Evolutionary conservation across 2,797 vertebrate genomes (phyloP).

Genomic region (Hozukius guyotensis): DNA sequence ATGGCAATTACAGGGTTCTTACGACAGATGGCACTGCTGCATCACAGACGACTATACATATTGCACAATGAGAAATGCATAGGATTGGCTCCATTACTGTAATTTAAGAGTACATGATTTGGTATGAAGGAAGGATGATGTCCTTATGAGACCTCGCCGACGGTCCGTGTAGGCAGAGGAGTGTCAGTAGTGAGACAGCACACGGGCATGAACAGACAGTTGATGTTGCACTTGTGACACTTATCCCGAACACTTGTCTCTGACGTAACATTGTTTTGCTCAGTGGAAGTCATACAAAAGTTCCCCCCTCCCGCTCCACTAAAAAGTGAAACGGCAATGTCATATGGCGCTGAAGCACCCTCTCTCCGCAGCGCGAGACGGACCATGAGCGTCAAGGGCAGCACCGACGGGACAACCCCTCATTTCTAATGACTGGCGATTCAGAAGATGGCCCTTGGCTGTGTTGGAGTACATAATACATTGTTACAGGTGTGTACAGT

Average conservation of each 20-base stretch:
- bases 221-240: constrained; percentile 64
- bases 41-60: constrained; percentile 74
- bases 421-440: constrained; percentile 44
- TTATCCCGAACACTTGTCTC: constrained; percentile 47
- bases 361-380: neutral
- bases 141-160: constrained; percentile 43
- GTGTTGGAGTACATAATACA: constrained; percentile 52
- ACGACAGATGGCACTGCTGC: constrained; percentile 81
- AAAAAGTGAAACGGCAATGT: constrained; percentile 54
- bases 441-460: constrained; percentile 55
- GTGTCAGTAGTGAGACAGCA: constrained; percentile 29
- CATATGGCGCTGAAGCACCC: constrained; percentile 48
- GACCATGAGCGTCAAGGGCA: constrained; percentile 60
- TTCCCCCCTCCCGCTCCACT: constrained; percentile 26
- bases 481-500: constrained; percentile 59
- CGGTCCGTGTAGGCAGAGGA: constrained; percentile 41
- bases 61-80: constrained; percentile 79
- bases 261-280: constrained; percentile 48
- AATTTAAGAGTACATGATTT: constrained; percentile 59
- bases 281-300: constrained; percentile 56
- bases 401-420: constrained; percentile 22
- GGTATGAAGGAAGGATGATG: constrained; percentile 41
- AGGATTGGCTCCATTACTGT: constrained; percentile 64
- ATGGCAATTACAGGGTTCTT: constrained; percentile 70
- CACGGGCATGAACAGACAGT: constrained; percentile 46